A percentile compares a stretch with the other conserved stretches of the same genome.
These are phyloP conservation scores for Ypsolopha sequella DNA, from an alignment of 2,888 invertebrate genomes.

Conservation along the genomic window DNA sequence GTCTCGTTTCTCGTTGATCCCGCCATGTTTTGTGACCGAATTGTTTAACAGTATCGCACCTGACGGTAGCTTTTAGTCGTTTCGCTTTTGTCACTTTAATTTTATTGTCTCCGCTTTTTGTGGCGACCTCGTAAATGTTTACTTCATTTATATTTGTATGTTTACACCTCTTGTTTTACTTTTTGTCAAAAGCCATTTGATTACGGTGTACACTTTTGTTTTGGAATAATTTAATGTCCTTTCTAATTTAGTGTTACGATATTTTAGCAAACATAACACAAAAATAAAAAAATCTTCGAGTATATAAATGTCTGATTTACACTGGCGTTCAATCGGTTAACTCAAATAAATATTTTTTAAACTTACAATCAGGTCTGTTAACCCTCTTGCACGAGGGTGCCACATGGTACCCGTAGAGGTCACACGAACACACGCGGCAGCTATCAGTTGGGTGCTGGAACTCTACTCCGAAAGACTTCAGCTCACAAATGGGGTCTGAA, in stretches of 20 bases:
- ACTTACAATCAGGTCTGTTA: conserved; percentile 23
- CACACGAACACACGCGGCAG: conserved; percentile 24
- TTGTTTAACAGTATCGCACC: no score
- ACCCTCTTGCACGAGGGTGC: conserved; percentile 20
- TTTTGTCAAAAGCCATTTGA: not conserved
- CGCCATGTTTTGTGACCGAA: not conserved
- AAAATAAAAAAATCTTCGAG: no score
- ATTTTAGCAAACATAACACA: no score
- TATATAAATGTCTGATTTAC: no score
- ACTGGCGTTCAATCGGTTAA: not conserved
- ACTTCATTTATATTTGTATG: conserved; percentile 31
- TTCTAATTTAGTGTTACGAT: no score
- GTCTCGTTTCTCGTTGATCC: not conserved
- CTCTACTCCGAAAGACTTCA: conserved; percentile 19
- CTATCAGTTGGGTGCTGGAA: conserved; percentile 16
- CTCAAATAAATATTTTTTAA: conserved; percentile 1
- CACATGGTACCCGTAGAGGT: conserved; percentile 18
- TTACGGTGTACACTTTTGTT: not conserved
- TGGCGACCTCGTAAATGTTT: conserved; percentile 42
- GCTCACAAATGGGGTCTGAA: conserved; percentile 17
- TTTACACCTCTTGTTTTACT: conserved; percentile 6
- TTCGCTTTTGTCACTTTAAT: conserved; percentile 34
- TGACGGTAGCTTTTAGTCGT: conserved; percentile 14
- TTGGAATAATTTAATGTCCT: no score
- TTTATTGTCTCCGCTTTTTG: conserved; percentile 23